Percentiles rank a stretch among this genome's conserved stretches.
phyloP scores from a whole-genome alignment of 2,888 invertebrate species.

The Fragum whitleyi region DNA sequence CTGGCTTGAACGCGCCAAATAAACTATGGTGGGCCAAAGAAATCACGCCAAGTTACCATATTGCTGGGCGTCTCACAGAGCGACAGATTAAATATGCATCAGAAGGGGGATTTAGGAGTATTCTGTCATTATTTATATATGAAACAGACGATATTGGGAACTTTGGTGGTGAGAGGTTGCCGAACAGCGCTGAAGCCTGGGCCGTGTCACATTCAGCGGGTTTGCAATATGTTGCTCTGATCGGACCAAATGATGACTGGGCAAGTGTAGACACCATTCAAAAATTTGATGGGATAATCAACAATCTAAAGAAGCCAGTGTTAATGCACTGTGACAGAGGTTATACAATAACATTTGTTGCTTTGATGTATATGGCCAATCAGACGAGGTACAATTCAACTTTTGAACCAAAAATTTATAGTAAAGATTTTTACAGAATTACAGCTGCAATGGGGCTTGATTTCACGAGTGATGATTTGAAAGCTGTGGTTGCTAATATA shows the following conservation, averaged over 20 bases:
- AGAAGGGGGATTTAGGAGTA: conserved; percentile 79
- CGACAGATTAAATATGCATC: conserved; percentile 79
- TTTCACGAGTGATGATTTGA: conserved; percentile 71
- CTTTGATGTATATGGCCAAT: conserved; percentile 75
- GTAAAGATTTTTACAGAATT: conserved; percentile 73
- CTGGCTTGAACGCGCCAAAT: conserved; percentile 72
- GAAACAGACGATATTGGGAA: conserved; percentile 59
- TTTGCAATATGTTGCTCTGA: conserved; percentile 70
- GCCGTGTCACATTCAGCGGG: conserved; percentile 67
- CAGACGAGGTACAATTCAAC: conserved; percentile 67
- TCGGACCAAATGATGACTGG: conserved; percentile 74
- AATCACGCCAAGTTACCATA: conserved; percentile 76
- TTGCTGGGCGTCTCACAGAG: conserved; percentile 76
- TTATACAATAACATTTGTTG: conserved; percentile 74
- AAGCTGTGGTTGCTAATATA: conserved; percentile 70
- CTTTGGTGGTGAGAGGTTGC: conserved; percentile 75
- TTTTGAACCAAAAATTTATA: conserved; percentile 70
- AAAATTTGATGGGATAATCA: conserved; percentile 65
- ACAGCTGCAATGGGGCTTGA: conserved; percentile 76
- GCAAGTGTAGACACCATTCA: conserved; percentile 71
- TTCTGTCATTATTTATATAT: conserved; percentile 74
- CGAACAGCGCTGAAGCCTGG: conserved; percentile 69
- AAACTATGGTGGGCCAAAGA: conserved; percentile 82
- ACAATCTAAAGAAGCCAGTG: conserved; percentile 62
- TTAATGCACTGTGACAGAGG: conserved; percentile 73